Base-by-base conservation (phyloP, 2,888 invertebrate species). In the Neoitamus cyanurus region DNA sequence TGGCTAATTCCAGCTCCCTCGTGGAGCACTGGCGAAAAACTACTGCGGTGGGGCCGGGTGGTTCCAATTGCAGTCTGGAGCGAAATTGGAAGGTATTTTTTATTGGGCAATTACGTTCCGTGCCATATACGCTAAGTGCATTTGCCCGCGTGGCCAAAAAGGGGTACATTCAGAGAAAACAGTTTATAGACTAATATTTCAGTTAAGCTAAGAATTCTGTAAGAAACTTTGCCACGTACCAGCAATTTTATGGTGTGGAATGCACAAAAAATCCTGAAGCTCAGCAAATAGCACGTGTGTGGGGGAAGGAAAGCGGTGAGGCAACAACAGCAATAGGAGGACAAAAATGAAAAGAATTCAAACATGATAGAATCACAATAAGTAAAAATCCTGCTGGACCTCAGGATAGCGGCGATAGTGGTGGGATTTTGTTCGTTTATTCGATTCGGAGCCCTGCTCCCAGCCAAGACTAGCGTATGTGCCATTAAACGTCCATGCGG, bases 291-390 rank as follows among this genome's bases (percentile, higher is more conserved):
- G 58, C 58, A 58, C 58, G 58, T 20, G 20, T 20, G 15, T n/a
- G 25, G 9, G 9, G 7, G 58, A 15, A 15, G 2, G 9, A 15
- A 2, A 11, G 7, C n/a, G 42, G 42, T 5, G 13, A 4, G 6
- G 9, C 20, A 58, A 25, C 25, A 58, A 58, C 58, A 58, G 20
- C 25, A 9, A 9, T 20, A 25, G 9, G 2, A 58, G 25, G 9
- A 15, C 58, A 58, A 20, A 58, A 58, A 15, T 58, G 58, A 58
- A 58, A 58, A 58, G 58, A 58, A 58, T 58, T 58, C 58, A 58
- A 58, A 58, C 58, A 58, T 58, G 58, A 58, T 58, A 58, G 58
- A 58, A 58, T 58, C 58, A 58, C 58, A 58, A 58, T 58, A 58
- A 58, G 58, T 58, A 58, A 58, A 58, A 58, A 20, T 58, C 58